Conservation (phyloP, 2,113 vertebrate species). For the Zootoca vivipara region DNA sequence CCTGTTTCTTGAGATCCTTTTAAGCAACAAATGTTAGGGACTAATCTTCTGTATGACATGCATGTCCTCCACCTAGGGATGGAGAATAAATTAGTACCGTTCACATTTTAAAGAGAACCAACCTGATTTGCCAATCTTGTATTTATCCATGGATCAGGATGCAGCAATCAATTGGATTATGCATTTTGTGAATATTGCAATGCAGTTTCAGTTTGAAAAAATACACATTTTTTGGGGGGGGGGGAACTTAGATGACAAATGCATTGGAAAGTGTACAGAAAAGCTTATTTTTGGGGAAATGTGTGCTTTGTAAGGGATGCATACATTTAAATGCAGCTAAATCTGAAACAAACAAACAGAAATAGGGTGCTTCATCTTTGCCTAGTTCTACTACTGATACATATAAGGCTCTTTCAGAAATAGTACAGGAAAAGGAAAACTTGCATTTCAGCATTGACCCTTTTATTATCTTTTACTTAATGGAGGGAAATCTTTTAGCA, state of each 20-base stretch:
- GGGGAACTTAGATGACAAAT: background rate
- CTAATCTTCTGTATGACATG: background rate
- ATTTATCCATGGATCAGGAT: background rate
- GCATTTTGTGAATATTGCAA: background rate
- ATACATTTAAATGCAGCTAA: background rate
- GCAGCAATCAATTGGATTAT: background rate
- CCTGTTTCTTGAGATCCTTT: background rate
- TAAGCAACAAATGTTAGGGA: background rate
- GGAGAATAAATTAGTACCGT: background rate
- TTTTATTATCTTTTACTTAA: background rate
- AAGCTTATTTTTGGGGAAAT: background rate
- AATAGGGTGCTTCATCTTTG: too few species aligned
- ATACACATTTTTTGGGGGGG: background rate
- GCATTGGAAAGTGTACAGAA: background rate
- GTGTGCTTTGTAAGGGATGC: background rate
- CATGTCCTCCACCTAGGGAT: background rate
- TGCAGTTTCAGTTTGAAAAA: background rate
- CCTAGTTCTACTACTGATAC: background rate
- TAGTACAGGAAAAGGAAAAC: background rate
- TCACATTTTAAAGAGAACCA: background rate
- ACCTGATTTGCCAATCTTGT: background rate
- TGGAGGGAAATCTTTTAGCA: background rate
- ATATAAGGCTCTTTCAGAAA: background rate
- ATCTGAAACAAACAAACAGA: background rate
- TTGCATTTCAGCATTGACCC: background rate